phyloP scores from a whole-genome alignment of 2,797 vertebrate species.

The Vipera latastei region DNA sequence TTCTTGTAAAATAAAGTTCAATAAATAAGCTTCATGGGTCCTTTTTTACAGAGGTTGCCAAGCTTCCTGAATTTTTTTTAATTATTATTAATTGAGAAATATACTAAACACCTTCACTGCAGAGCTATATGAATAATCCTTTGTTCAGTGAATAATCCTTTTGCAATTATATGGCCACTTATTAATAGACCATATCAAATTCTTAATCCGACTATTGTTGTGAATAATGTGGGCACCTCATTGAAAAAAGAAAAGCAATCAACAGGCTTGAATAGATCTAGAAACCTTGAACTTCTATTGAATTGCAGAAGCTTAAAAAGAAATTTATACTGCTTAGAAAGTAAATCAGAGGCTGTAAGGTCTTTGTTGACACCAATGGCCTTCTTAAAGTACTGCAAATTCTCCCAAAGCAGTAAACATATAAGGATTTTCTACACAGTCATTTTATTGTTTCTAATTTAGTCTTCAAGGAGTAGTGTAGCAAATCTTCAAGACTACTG shows the following conservation, averaged over 20 bases:
- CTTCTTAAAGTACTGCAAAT: constrained; percentile 12
- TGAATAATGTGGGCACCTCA: constrained; percentile 12
- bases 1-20: constrained; percentile 1
- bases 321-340: constrained; percentile 29
- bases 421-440: constrained; percentile 16
- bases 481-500: constrained; percentile 9
- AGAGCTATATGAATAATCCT: constrained; percentile 13
- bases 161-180: constrained; percentile 9
- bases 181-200: fast-evolving
- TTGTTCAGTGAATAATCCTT: constrained; percentile 16
- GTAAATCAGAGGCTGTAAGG: constrained; percentile 20
- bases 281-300: neutral
- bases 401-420: neutral
- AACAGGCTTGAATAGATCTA: neutral
- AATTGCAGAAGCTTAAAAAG: constrained; percentile 27
- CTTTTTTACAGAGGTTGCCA: constrained; percentile 15
- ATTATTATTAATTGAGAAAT: neutral
- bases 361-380: constrained; percentile 26
- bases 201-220: constrained; percentile 38
- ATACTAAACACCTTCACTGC: constrained; percentile 29
- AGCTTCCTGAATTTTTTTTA: constrained; percentile 24
- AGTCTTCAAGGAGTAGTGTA: constrained; percentile 29
- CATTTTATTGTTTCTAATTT: constrained; percentile 32
- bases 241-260: constrained; percentile 18
- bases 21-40: neutral